Evolutionary conservation across 1,140 invertebrate species (phyloP).

Genomic region (Pseudoatta argentina): DNA sequence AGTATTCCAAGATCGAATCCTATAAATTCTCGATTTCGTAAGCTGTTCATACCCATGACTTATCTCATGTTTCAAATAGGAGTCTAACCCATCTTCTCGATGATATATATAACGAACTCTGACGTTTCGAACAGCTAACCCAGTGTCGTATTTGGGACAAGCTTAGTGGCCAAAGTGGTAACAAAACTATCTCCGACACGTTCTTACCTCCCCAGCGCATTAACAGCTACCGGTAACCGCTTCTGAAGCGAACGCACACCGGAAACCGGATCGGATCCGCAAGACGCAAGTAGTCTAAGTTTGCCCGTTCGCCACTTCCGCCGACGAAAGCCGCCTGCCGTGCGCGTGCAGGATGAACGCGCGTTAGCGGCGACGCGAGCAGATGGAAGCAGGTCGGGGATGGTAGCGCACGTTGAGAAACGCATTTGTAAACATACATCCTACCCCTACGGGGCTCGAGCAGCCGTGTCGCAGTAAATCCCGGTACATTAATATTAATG

Average conservation of each 20-base stretch:
- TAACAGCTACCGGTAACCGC: slow-evolving; percentile 57
- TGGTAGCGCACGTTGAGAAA: slow-evolving; percentile 64
- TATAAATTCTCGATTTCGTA: background rate
- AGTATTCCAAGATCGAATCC: background rate
- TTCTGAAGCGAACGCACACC: slow-evolving; percentile 51
- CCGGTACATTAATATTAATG: slow-evolving; percentile 82
- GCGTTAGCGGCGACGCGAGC: slow-evolving; percentile 24
- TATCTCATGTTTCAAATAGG: slow-evolving; percentile 4
- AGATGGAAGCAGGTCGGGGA: slow-evolving; percentile 19
- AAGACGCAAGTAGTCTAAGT: slow-evolving; percentile 72
- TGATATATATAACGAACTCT: slow-evolving; percentile 3
- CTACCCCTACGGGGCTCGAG: slow-evolving; percentile 69
- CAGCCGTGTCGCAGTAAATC: slow-evolving; percentile 79
- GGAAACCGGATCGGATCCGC: slow-evolving; percentile 58
- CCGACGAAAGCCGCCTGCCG: slow-evolving; percentile 61
- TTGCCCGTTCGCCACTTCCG: slow-evolving; percentile 73
- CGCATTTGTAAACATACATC: slow-evolving; percentile 80
- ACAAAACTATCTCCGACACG: slow-evolving; percentile 50
- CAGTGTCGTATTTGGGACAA: background rate
- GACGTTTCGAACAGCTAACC: background rate
- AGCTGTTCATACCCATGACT: background rate
- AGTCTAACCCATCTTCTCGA: background rate
- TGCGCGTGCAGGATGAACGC: slow-evolving; percentile 42
- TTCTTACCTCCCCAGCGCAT: background rate
- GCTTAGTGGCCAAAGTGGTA: slow-evolving; percentile 22